These are phyloP conservation scores for Chaunax sp. DNA, from an alignment of 2,797 vertebrate species.

Conservation along the genomic window DNA sequence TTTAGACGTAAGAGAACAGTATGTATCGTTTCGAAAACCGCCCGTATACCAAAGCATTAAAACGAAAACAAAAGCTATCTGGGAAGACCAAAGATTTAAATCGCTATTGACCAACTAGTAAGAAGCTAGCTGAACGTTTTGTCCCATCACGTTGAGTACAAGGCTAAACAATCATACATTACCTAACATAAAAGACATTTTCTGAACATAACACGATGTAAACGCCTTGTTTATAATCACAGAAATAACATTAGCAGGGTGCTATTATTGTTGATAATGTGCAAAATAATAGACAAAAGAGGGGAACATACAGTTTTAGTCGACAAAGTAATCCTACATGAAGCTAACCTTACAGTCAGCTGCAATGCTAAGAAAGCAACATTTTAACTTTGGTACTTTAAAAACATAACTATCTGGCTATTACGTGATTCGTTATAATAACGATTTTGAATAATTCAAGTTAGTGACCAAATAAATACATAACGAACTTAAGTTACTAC, in stretches of 20 bases:
- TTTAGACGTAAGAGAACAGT: rapidly evolving
- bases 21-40: rapidly evolving
- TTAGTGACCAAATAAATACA: no score
- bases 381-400: not conserved
- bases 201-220: rapidly evolving
- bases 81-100: not conserved
- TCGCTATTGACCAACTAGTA: not conserved
- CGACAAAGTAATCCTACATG: not conserved
- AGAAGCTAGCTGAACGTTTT: constrained; percentile 17
- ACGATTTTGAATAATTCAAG: not conserved
- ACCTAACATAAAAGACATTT: not conserved
- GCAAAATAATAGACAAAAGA: not conserved
- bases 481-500: not conserved
- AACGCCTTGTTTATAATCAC: not conserved
- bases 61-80: rapidly evolving
- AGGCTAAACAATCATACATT: not conserved
- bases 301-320: constrained; percentile 16
- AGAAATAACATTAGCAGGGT: rapidly evolving
- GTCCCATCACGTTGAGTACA: constrained; percentile 3
- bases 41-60: rapidly evolving
- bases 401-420: not conserved
- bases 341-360: constrained; percentile 23
- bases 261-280: rapidly evolving
- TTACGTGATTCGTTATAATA: not conserved
- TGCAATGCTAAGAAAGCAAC: not conserved